phyloP scores from a whole-genome alignment of 2,888 invertebrate species.

The Hoplodrina blanda region DNA sequence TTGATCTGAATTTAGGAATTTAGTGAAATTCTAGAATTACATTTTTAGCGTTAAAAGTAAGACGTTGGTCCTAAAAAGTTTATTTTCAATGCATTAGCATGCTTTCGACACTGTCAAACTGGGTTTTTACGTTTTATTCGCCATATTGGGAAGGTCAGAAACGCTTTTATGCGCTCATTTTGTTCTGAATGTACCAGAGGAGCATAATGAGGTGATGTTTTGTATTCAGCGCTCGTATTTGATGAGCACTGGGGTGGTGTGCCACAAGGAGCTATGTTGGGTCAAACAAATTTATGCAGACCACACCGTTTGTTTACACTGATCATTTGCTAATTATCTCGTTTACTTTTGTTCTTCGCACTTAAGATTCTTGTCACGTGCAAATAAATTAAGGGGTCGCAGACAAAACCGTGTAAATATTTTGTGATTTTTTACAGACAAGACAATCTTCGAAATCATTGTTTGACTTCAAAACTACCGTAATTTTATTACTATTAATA shows the following conservation, averaged over 20 bases:
- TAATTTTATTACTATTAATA: slow-evolving; percentile 10
- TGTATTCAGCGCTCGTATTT: slow-evolving; percentile 58
- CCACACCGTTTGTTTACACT: slow-evolving; percentile 33
- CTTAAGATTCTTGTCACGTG: neutral
- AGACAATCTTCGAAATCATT: neutral
- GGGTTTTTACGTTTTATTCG: slow-evolving; percentile 54
- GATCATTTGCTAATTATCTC: slow-evolving; percentile 50
- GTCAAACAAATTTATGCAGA: slow-evolving; percentile 43
- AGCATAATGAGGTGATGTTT: slow-evolving; percentile 52
- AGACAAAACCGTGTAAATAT: slow-evolving; percentile 9
- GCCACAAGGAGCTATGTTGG: slow-evolving; percentile 54
- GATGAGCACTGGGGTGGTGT: slow-evolving; percentile 54
- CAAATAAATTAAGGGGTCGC: slow-evolving; percentile 17
- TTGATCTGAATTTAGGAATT: slow-evolving; percentile 48
- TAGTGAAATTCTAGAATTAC: slow-evolving; percentile 51
- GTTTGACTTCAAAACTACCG: slow-evolving; percentile 32
- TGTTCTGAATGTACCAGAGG: slow-evolving; percentile 42
- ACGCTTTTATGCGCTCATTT: slow-evolving; percentile 42
- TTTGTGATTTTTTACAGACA: slow-evolving; percentile 4
- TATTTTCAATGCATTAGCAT: slow-evolving; percentile 53
- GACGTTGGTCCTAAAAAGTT: slow-evolving; percentile 45
- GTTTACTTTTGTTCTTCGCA: slow-evolving; percentile 28
- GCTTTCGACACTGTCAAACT: slow-evolving; percentile 59
- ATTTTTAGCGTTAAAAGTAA: slow-evolving; percentile 48
- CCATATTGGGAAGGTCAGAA: slow-evolving; percentile 43